Conservation (phyloP, 2,113 vertebrate species). For the Crotalus viridis region DNA sequence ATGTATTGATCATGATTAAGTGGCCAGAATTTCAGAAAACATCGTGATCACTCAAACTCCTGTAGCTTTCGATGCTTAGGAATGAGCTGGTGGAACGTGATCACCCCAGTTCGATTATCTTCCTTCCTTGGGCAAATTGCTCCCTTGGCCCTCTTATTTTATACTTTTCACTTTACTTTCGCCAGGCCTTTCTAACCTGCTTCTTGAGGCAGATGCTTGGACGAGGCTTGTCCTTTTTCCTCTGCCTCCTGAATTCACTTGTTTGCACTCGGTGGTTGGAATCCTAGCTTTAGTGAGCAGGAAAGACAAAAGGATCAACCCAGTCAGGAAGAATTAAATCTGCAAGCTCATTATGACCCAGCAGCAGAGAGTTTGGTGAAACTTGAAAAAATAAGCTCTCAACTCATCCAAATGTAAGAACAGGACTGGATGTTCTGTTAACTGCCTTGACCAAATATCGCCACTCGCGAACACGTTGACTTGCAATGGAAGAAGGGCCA, state of each 20-base stretch:
- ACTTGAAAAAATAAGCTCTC: not conserved
- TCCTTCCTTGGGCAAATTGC: not conserved
- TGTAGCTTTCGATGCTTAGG: not conserved
- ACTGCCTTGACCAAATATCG: not conserved
- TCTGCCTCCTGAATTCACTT: not conserved
- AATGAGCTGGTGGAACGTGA: not conserved
- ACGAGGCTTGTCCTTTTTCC: not conserved
- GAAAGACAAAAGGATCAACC: not conserved
- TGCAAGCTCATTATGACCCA: not conserved
- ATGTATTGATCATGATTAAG: not conserved
- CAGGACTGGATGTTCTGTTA: not conserved
- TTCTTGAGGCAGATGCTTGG: not conserved
- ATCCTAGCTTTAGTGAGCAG: not conserved
- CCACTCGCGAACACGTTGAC: not conserved
- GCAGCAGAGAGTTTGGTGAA: not conserved
- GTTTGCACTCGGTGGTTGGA: not conserved
- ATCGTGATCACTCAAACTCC: not conserved
- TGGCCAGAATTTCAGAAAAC: not conserved
- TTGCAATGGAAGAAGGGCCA: not conserved
- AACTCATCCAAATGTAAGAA: not conserved
- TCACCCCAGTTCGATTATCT: not conserved
- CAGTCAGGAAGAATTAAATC: not conserved
- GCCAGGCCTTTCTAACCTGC: not conserved
- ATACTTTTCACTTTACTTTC: not conserved
- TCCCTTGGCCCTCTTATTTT: not conserved